Percentiles rank a stretch among this genome's conserved stretches.
Evolutionary conservation across 1,140 invertebrate genomes (phyloP).

Genomic region (Ruditapes philippinarum): DNA sequence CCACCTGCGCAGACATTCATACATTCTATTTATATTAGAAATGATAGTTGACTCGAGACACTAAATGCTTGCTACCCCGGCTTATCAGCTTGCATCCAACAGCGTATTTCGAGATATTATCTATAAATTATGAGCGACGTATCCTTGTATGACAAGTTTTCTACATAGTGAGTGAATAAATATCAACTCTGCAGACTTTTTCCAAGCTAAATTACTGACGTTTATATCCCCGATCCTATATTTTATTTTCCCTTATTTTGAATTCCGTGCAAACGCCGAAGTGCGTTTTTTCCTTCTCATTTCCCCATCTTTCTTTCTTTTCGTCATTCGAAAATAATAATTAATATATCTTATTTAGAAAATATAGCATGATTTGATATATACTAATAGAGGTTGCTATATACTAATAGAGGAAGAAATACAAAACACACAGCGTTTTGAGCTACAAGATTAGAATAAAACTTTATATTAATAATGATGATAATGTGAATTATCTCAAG

Average conservation of each 20-base stretch:
- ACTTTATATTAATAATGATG: too few relatives aligned
- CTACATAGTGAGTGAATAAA: background rate
- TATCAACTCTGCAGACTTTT: background rate
- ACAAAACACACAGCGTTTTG: too few relatives aligned
- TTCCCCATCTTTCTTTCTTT: background rate
- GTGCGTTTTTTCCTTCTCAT: background rate
- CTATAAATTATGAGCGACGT: slow-evolving; percentile 59
- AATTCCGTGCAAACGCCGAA: too few relatives aligned
- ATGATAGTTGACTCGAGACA: slow-evolving; percentile 44
- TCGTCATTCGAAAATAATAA: background rate
- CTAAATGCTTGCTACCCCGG: background rate
- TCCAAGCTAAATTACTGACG: background rate
- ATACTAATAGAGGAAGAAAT: too few relatives aligned
- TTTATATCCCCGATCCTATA: background rate
- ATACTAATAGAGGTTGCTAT: too few relatives aligned
- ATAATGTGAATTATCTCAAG: too few relatives aligned
- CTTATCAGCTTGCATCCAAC: slow-evolving; percentile 41
- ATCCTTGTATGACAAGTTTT: slow-evolving; percentile 26
- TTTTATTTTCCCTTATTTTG: background rate
- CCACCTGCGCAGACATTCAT: slow-evolving; percentile 46
- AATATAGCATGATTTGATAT: too few relatives aligned
- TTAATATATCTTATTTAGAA: too few relatives aligned
- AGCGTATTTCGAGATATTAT: slow-evolving; percentile 52
- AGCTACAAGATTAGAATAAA: too few relatives aligned
- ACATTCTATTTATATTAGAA: slow-evolving; percentile 48